phyloP scores from a whole-genome alignment of 2,113 vertebrate genomes.

The Tachuris rubrigastra region DNA sequence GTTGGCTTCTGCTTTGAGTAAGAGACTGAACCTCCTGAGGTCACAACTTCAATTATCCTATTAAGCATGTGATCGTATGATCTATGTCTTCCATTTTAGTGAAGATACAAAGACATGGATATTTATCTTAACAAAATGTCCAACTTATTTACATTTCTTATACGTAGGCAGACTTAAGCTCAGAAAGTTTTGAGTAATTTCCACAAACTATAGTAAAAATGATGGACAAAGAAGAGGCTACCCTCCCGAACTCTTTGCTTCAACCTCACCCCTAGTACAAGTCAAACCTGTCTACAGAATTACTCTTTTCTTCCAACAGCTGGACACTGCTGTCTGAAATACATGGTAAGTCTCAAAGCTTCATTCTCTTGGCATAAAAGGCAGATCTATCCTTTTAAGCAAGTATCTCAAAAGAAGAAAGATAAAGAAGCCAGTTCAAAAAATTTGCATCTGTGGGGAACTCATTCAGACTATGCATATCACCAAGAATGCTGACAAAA shows the following conservation, averaged over 20 bases:
- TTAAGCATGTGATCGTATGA: not conserved
- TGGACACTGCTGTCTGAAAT: not conserved
- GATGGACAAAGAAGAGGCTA: not conserved
- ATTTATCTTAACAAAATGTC: not conserved
- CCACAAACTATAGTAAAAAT: not conserved
- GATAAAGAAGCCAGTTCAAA: conserved; percentile 23
- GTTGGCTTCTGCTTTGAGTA: not conserved
- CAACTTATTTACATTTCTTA: not conserved
- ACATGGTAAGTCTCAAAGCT: not conserved
- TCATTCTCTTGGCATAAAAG: conserved; percentile 17
- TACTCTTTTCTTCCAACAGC: not conserved
- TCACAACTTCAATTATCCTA: not conserved
- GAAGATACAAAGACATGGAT: not conserved
- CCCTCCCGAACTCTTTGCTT: not conserved
- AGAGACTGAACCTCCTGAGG: not conserved
- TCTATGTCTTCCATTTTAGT: not conserved
- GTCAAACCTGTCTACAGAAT: not conserved
- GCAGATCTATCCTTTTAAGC: conserved; percentile 10
- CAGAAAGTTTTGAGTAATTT: not conserved
- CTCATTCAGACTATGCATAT: not conserved
- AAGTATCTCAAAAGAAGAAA: conserved; percentile 13
- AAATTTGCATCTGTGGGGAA: not conserved
- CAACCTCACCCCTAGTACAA: not conserved
- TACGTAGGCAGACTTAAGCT: not conserved
- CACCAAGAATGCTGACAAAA: conserved; percentile 38